Percentiles rank a stretch among this genome's conserved stretches.
phyloP scores from a whole-genome alignment of 2,797 vertebrate genomes.

The Tragopan temminckii region DNA sequence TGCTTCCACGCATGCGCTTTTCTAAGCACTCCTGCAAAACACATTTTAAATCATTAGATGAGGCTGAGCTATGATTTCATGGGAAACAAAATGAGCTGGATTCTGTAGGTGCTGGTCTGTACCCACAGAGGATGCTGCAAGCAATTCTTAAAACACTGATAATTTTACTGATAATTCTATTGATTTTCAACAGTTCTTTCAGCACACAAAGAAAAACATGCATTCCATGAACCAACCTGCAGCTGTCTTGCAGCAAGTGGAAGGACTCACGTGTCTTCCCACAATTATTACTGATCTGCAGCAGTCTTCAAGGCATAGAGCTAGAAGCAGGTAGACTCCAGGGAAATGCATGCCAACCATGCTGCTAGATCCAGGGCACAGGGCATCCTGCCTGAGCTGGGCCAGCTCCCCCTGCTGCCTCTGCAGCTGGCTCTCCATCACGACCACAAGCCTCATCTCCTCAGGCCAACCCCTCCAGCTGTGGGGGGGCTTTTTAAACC shows the following conservation, averaged over 20 bases:
- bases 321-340: neutral
- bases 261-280: fast-evolving
- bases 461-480: too few species aligned
- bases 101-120: neutral
- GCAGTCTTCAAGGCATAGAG: neutral
- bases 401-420: neutral
- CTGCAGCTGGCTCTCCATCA: fast-evolving
- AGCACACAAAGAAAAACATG: fast-evolving
- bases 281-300: fast-evolving
- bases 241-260: fast-evolving
- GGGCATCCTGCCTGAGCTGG: neutral
- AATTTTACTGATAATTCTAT: neutral
- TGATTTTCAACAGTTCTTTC: neutral
- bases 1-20: conserved; percentile 87
- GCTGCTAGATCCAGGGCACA: fast-evolving
- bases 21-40: conserved; percentile 86
- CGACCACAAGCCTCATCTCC: fast-evolving
- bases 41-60: conserved; percentile 33
- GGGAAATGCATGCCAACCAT: too few species aligned
- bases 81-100: neutral
- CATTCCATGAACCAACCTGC: neutral
- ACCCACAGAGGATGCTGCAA: neutral
- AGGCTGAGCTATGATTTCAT: neutral
- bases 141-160: neutral
- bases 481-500: neutral